Percentiles rank a stretch among this genome's conserved stretches.
phyloP scores from a whole-genome alignment of 2,888 invertebrate genomes.

The Napeogenes sylphis region DNA sequence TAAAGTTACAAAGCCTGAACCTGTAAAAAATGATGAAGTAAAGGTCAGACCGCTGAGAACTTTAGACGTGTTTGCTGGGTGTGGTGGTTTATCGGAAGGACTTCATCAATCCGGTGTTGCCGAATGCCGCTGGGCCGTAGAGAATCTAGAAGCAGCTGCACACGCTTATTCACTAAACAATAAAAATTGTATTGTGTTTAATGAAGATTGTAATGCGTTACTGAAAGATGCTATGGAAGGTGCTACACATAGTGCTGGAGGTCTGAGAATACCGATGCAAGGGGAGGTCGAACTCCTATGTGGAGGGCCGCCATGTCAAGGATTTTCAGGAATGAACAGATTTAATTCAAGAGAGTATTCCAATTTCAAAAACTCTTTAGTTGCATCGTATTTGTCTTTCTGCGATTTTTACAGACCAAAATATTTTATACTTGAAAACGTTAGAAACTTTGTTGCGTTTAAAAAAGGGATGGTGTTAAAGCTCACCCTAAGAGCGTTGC shows the following conservation, averaged over 20 bases:
- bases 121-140: conserved; percentile 88
- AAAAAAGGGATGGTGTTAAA: conserved; percentile 89
- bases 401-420: conserved; percentile 91
- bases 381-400: conserved; percentile 88
- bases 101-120: conserved; percentile 83
- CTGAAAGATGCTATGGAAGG: conserved; percentile 83
- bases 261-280: conserved; percentile 81
- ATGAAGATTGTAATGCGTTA: conserved; percentile 88
- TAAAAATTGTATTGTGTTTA: conserved; percentile 83
- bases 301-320: conserved; percentile 93
- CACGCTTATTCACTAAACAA: conserved; percentile 88
- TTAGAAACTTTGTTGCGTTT: conserved; percentile 90
- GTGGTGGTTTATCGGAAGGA: conserved; percentile 89
- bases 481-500: conserved; percentile 84
- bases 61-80: conserved; percentile 91
- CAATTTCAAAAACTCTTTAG: conserved; percentile 89
- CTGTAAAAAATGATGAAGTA: conserved; percentile 42
- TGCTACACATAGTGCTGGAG: conserved; percentile 65
- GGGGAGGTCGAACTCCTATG: conserved; percentile 90
- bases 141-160: conserved; percentile 86
- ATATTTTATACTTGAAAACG: conserved; percentile 91
- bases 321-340: conserved; percentile 93
- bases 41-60: conserved; percentile 77
- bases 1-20: conserved; percentile 44
- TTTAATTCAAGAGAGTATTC: conserved; percentile 91